Percentiles rank a stretch among this genome's conserved stretches.
Conservation (phyloP, 2,113 vertebrate species). For the Mesoclemmys tuberculata region DNA sequence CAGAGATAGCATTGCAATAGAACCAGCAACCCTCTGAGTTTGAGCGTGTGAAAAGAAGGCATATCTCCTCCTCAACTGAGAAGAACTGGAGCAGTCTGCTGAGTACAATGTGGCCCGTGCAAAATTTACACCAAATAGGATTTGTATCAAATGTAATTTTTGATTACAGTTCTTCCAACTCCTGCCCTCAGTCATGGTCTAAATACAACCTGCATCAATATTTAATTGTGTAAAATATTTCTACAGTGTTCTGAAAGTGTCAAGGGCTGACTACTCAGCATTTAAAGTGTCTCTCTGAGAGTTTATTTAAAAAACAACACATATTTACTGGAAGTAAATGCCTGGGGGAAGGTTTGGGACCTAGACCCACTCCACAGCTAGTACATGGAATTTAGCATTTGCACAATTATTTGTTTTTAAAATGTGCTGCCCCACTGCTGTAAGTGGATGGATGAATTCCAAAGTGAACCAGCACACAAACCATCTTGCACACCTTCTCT, state of each 20-base stretch:
- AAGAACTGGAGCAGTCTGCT: not conserved
- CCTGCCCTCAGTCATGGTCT: not conserved
- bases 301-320: not conserved
- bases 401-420: not conserved
- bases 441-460: not conserved
- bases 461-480: not conserved
- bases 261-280: not conserved
- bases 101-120: not conserved
- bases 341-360: not conserved
- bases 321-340: not conserved
- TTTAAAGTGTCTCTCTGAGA: not conserved
- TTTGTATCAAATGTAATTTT: not conserved
- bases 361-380: not conserved
- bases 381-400: not conserved
- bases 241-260: not conserved
- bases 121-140: not conserved
- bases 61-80: not conserved
- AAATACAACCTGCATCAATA: not conserved
- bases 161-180: not conserved
- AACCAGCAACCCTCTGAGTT: not conserved
- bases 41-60: not conserved
- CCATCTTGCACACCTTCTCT: not conserved
- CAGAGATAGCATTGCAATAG: not conserved
- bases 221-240: not conserved
- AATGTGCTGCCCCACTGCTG: not conserved